Evolutionary conservation across 1,140 invertebrate genomes (phyloP).

Genomic region (Mya arenaria): DNA sequence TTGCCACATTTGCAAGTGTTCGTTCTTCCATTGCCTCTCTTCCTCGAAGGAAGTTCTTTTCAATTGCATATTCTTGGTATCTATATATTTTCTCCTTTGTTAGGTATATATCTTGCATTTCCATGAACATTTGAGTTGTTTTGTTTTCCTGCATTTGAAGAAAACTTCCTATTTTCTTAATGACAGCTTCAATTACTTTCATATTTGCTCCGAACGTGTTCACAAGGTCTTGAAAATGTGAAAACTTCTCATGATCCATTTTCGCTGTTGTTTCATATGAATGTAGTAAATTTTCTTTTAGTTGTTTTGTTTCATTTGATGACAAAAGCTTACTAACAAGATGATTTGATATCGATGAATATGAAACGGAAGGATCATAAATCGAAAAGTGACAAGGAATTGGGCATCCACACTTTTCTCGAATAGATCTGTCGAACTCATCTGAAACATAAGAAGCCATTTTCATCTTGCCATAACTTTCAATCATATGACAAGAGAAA

Average conservation of each 20-base stretch:
- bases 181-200: conserved; percentile 11
- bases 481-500: too few relatives aligned
- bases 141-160: conserved; percentile 8
- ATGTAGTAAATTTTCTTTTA: conserved; percentile 36
- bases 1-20: conserved; percentile 40
- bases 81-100: conserved; percentile 37
- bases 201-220: neutral
- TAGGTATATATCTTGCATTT: conserved; percentile 24
- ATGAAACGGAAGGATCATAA: conserved; percentile 53
- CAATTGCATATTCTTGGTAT: conserved; percentile 48
- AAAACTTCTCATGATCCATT: conserved; percentile 25
- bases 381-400: conserved; percentile 47
- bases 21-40: conserved; percentile 62
- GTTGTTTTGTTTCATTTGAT: neutral
- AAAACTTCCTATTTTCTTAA: conserved; percentile 11
- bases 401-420: conserved; percentile 46
- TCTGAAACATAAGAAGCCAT: too few relatives aligned
- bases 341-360: conserved; percentile 46
- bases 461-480: too few relatives aligned
- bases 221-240: neutral
- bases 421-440: conserved; percentile 12
- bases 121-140: conserved; percentile 1
- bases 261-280: conserved; percentile 41
- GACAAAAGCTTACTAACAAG: conserved; percentile 24
- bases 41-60: conserved; percentile 57